These are phyloP conservation scores for Chaenogobius annularis DNA, from an alignment of 2,113 vertebrate species.

Conservation along the genomic window DNA sequence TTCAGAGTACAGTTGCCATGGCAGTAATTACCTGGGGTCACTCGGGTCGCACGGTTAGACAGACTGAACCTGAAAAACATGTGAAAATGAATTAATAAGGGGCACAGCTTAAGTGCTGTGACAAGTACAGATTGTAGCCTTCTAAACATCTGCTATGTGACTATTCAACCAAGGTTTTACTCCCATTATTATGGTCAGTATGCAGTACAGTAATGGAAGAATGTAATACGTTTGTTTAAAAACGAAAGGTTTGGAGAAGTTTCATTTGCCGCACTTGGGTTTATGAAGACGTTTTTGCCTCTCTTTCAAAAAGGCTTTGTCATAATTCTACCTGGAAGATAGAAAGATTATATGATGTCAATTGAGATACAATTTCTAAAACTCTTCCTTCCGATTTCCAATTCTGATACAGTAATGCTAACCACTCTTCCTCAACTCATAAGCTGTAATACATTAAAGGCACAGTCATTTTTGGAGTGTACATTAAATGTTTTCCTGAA, in stretches of 20 bases:
- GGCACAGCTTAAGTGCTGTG: not conserved
- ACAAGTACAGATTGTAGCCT: not conserved
- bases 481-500: not conserved
- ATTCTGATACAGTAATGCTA: not conserved
- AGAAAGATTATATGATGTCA: not conserved
- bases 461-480: not conserved
- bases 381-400: not conserved
- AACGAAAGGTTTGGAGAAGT: not conserved
- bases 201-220: not conserved
- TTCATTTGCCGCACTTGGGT: not conserved
- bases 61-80: constrained; percentile 1
- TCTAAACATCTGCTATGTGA: not conserved
- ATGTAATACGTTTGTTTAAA: not conserved
- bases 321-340: not conserved
- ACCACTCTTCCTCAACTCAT: not conserved
- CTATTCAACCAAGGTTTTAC: not conserved
- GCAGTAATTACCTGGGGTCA: not conserved
- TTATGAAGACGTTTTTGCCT: not conserved
- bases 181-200: not conserved
- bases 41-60: not conserved
- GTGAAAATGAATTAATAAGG: constrained; percentile 1
- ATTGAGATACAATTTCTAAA: not conserved
- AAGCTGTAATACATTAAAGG: too few relatives aligned
- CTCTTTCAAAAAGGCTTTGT: not conserved
- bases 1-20: constrained; percentile 5